Evolutionary conservation across 2,888 invertebrate genomes (phyloP).

Genomic region (Corbicula japonica): DNA sequence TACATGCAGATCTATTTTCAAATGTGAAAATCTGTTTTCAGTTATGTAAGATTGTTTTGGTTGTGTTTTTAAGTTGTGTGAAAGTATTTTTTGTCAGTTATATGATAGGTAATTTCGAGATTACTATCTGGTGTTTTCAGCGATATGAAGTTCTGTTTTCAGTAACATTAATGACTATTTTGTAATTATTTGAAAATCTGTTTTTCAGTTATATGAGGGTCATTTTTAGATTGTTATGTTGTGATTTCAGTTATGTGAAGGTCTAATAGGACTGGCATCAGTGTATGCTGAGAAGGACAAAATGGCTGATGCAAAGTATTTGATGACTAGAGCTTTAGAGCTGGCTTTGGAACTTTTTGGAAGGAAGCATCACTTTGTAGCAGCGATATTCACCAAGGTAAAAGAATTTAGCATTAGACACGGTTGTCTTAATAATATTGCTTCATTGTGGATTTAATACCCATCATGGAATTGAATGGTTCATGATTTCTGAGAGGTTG

Average conservation of each 20-base stretch:
- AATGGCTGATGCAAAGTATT: constrained; percentile 71
- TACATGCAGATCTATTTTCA: not conserved
- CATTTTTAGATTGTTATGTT: not conserved
- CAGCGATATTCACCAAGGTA: constrained; percentile 77
- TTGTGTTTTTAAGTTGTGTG: constrained; percentile 67
- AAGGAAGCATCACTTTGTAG: constrained; percentile 76
- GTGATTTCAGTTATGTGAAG: constrained; percentile 71
- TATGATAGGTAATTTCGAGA: no score
- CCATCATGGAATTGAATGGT: no score
- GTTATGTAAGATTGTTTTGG: not conserved
- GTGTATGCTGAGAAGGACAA: constrained; percentile 70
- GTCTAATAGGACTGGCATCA: constrained; percentile 75
- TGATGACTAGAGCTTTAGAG: constrained; percentile 72
- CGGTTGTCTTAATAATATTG: no score
- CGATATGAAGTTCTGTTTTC: no score
- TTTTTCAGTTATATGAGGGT: no score
- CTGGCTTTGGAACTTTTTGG: constrained; percentile 76
- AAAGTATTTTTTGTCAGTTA: no score
- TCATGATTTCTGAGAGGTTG: no score
- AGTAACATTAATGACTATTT: no score
- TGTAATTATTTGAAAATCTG: no score
- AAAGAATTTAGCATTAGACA: no score
- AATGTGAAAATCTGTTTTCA: not conserved
- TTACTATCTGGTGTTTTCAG: no score
- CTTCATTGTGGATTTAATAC: no score